Conservation (phyloP, 1,140 invertebrate genomes). For the Lineus longissimus region DNA sequence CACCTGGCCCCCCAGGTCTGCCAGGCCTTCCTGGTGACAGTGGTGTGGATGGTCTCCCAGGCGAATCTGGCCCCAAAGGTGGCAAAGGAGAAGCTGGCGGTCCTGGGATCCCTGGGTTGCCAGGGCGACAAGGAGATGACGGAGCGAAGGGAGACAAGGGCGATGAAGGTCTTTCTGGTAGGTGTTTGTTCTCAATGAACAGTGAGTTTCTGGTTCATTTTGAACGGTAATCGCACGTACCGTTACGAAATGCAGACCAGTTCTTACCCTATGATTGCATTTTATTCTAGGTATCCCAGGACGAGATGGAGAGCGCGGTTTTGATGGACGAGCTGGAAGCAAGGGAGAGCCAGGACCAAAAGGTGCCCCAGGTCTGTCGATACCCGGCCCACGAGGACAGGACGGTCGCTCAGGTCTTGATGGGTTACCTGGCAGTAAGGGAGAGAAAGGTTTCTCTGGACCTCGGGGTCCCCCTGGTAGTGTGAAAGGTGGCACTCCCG, state of each 20-base stretch:
- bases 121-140: neutral
- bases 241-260: too few relatives aligned
- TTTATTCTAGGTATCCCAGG: conserved; percentile 9
- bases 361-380: conserved; percentile 10
- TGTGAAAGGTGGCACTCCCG: neutral
- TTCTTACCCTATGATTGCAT: neutral
- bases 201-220: neutral
- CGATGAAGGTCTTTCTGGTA: neutral
- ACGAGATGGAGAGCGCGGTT: conserved; percentile 13
- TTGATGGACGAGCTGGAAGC: conserved; percentile 18
- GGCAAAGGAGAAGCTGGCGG: neutral
- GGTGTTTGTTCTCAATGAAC: too few relatives aligned
- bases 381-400: neutral
- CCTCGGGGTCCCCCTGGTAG: conserved; percentile 7
- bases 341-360: conserved; percentile 8
- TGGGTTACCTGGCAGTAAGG: conserved; percentile 27
- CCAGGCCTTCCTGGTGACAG: conserved; percentile 13
- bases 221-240: neutral
- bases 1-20: conserved; percentile 7
- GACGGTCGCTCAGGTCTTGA: neutral
- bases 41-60: conserved; percentile 6
- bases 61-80: neutral
- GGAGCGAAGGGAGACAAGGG: neutral
- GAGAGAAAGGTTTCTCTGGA: conserved; percentile 27
- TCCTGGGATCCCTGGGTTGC: neutral